Evolutionary conservation across 2,113 vertebrate species (phyloP).

Genomic region (Pangasianodon gigas): DNA sequence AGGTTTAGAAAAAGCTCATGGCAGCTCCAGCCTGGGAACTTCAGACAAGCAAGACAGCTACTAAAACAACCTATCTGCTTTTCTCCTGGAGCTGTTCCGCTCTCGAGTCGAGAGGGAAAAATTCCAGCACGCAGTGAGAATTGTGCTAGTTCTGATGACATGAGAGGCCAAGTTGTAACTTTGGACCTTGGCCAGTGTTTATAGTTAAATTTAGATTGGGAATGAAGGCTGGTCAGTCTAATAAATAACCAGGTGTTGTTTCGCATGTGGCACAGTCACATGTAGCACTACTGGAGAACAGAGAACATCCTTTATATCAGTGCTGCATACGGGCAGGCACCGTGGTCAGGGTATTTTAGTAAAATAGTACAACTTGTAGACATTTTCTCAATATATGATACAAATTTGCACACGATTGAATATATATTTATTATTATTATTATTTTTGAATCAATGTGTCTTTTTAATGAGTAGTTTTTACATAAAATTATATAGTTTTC

Average conservation of each 20-base stretch:
- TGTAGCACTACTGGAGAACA: background rate
- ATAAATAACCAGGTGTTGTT: slow-evolving; percentile 46
- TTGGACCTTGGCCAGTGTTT: slow-evolving; percentile 15
- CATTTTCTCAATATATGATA: too few relatives aligned
- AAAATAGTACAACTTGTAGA: background rate
- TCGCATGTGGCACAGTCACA: slow-evolving; percentile 26
- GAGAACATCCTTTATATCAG: background rate
- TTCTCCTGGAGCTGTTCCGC: background rate
- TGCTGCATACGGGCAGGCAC: background rate
- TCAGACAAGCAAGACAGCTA: background rate
- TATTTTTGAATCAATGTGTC: too few relatives aligned
- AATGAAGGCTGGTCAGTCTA: slow-evolving; percentile 36
- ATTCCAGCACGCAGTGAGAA: background rate
- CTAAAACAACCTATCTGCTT: slow-evolving; percentile 3
- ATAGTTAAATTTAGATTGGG: slow-evolving; percentile 50
- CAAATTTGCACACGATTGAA: too few relatives aligned
- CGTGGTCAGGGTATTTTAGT: too few relatives aligned
- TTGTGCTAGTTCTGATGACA: background rate
- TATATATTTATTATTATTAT: too few relatives aligned
- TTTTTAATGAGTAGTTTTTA: too few relatives aligned
- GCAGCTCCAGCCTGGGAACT: slow-evolving; percentile 29
- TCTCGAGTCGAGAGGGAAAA: background rate
- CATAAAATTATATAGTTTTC: too few relatives aligned
- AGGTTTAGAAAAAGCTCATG: slow-evolving; percentile 22
- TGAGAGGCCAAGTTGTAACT: background rate